Conservation (phyloP, 2,797 vertebrate genomes). For the Ispidina lecontei region DNA sequence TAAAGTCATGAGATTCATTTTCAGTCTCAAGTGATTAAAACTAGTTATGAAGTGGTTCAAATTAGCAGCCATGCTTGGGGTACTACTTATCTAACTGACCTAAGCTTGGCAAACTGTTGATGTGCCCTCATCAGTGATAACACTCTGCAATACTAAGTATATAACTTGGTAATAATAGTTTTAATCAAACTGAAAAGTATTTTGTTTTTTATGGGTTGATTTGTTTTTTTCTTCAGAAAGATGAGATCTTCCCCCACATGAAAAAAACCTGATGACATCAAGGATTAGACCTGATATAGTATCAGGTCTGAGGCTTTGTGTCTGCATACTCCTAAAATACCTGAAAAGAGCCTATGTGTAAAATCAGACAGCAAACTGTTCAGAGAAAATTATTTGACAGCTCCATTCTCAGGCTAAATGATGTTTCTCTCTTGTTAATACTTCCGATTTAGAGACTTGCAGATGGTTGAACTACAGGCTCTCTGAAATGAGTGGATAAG, state of each 20-base stretch:
- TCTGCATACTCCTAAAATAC: neutral
- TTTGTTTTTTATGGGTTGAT: neutral
- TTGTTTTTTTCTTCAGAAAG: neutral
- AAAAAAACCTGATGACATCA: neutral
- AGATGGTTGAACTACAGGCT: neutral
- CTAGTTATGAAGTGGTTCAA: constrained; percentile 19
- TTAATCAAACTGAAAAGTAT: constrained; percentile 18
- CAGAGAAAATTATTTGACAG: neutral
- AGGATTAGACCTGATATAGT: neutral
- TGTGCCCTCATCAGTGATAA: neutral
- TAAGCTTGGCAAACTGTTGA: neutral
- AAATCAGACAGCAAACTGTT: neutral
- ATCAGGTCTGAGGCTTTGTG: neutral
- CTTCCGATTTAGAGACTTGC: constrained; percentile 5
- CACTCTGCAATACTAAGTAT: neutral
- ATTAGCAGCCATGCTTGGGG: neutral
- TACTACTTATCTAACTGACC: constrained; percentile 22
- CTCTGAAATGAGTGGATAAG: neutral
- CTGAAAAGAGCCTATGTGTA: neutral
- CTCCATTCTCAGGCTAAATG: neutral
- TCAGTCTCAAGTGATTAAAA: constrained; percentile 22
- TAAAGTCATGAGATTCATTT: constrained; percentile 1
- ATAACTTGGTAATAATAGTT: neutral
- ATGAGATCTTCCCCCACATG: neutral
- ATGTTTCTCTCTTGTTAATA: neutral